phyloP scores from a whole-genome alignment of 2,113 vertebrate genomes.

The Ctenodactylus gundi region DNA sequence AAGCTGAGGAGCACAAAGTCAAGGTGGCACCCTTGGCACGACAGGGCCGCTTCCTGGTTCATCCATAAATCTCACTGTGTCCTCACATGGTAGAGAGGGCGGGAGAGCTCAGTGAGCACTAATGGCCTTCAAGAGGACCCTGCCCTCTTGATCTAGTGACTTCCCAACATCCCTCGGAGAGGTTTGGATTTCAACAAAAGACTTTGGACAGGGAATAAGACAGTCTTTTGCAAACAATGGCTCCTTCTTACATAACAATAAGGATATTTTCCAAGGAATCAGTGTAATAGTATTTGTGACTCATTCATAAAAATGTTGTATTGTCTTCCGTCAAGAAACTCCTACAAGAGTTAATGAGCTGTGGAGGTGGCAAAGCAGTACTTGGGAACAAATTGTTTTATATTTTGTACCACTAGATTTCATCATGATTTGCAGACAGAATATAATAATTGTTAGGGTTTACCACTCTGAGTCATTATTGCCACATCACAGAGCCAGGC shows the following conservation, averaged over 20 bases:
- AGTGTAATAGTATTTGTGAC: constrained; percentile 40
- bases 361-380: constrained; percentile 38
- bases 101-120: neutral
- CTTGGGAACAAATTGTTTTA: constrained; percentile 23
- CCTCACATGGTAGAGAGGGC: neutral
- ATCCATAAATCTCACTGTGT: neutral
- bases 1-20: neutral
- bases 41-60: neutral
- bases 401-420: neutral
- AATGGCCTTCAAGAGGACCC: neutral
- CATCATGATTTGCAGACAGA: constrained; percentile 40
- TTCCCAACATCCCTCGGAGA: no score
- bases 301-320: constrained; percentile 58
- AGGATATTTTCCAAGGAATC: constrained; percentile 38
- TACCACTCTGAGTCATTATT: neutral
- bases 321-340: constrained; percentile 54
- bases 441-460: constrained; percentile 1
- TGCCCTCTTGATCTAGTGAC: neutral
- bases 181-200: neutral
- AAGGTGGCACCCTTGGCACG: neutral
- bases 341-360: constrained; percentile 56
- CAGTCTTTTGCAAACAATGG: neutral
- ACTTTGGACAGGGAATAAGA: neutral
- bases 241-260: constrained; percentile 34
- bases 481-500: neutral